Conservation (phyloP, 2,888 invertebrate genomes). For the Ichneumon xanthorius region DNA sequence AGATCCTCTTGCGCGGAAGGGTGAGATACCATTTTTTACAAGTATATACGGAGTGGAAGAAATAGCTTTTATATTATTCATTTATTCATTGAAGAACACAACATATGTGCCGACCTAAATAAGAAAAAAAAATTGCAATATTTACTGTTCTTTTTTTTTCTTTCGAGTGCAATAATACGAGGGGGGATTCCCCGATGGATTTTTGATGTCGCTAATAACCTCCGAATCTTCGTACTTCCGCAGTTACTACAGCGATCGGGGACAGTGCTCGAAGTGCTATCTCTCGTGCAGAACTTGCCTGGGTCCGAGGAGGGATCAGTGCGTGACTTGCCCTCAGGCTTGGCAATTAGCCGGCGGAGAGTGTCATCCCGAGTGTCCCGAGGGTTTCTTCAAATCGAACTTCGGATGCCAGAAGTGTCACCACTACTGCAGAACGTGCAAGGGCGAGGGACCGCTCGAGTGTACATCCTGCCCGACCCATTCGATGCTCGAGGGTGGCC, state of each 20-base stretch:
- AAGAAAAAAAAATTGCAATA: background rate
- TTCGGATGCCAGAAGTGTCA: slow-evolving; percentile 95
- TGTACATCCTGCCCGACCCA: slow-evolving; percentile 91
- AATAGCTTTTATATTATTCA: background rate
- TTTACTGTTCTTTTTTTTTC: background rate
- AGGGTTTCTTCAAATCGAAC: slow-evolving; percentile 93
- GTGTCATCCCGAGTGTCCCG: slow-evolving; percentile 94
- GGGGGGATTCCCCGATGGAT: background rate
- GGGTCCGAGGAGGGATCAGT: slow-evolving; percentile 93
- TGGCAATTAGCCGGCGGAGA: slow-evolving; percentile 94
- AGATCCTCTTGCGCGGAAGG: slow-evolving; percentile 91
- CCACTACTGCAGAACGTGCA: slow-evolving; percentile 94
- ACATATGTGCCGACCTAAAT: background rate
- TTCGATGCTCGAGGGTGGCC: slow-evolving; percentile 90
- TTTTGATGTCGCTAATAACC: background rate
- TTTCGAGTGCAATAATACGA: background rate
- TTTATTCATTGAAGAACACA: background rate
- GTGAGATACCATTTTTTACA: slow-evolving; percentile 80
- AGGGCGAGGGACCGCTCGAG: slow-evolving; percentile 91
- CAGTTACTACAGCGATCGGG: slow-evolving; percentile 95
- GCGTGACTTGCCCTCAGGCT: slow-evolving; percentile 92
- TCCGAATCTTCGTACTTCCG: slow-evolving; percentile 49
- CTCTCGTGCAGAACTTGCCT: slow-evolving; percentile 94
- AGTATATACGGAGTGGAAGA: too few species aligned
- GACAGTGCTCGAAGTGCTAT: slow-evolving; percentile 93